These are phyloP conservation scores for Anthoscopus minutus DNA, from an alignment of 2,113 vertebrate genomes.

Conservation along the genomic window DNA sequence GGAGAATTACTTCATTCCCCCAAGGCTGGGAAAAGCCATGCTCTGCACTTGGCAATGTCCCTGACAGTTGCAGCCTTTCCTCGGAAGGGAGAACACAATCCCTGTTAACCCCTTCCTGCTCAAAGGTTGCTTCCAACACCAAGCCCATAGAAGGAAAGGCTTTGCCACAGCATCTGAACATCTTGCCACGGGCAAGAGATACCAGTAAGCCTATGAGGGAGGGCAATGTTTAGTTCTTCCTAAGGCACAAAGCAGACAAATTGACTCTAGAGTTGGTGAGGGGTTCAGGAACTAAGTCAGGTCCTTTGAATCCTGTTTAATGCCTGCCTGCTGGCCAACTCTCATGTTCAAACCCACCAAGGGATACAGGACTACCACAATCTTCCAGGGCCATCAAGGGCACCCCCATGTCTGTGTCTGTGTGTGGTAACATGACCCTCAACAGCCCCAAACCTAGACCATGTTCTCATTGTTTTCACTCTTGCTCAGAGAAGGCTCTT, in stretches of 20 bases:
- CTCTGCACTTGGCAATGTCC: not conserved
- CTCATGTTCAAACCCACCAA: not conserved
- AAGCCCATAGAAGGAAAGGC: not conserved
- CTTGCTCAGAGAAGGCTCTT: not conserved
- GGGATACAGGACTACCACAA: not conserved
- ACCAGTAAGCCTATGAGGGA: not conserved
- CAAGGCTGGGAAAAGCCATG: constrained; percentile 47
- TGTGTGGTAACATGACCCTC: not conserved
- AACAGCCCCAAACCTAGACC: not conserved
- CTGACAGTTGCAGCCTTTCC: not conserved
- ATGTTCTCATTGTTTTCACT: not conserved
- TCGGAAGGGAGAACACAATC: not conserved
- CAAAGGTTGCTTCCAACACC: not conserved
- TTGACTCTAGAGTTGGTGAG: not conserved
- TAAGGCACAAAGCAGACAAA: not conserved
- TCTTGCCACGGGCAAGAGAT: not conserved
- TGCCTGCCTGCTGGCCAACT: not conserved
- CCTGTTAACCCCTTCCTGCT: constrained; percentile 17
- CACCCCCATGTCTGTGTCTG: not conserved
- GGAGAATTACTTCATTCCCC: constrained; percentile 38
- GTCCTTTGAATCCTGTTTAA: not conserved
- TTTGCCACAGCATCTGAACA: not conserved
- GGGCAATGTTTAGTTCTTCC: not conserved
- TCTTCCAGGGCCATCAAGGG: not conserved
- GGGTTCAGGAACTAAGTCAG: not conserved